phyloP scores from a whole-genome alignment of 2,797 vertebrate genomes.

The Malacoraja senta region DNA sequence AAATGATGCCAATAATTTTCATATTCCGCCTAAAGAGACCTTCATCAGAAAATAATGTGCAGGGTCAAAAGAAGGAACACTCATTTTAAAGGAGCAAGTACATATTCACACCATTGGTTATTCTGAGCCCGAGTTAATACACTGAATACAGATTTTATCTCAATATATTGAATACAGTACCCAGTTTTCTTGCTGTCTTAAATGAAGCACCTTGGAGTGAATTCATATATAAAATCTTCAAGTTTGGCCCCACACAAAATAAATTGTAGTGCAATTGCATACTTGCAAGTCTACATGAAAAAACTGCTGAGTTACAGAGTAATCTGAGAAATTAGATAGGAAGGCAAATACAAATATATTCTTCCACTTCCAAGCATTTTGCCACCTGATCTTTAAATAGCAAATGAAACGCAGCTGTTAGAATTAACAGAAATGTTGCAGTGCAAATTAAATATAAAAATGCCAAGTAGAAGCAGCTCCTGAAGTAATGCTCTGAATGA shows the following conservation, averaged over 20 bases:
- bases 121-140: too few species aligned
- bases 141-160: background rate
- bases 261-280: background rate
- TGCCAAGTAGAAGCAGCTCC: background rate
- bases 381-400: constrained; percentile 33
- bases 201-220: background rate
- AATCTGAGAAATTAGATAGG: background rate
- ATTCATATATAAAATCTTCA: background rate
- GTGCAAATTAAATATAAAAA: constrained; percentile 19
- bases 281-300: background rate
- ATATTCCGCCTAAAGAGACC: too few species aligned
- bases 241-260: background rate
- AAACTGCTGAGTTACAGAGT: background rate
- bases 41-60: too few species aligned
- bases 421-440: constrained; percentile 12
- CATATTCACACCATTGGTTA: too few species aligned
- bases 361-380: background rate
- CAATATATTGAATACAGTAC: background rate
- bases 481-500: background rate
- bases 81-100: too few species aligned
- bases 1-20: too few species aligned
- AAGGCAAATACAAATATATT: constrained; percentile 9
- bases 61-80: too few species aligned
- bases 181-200: background rate
- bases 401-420: background rate